Evolutionary conservation across 2,113 vertebrate species (phyloP).

Genomic region (Seriola quinqueradiata): DNA sequence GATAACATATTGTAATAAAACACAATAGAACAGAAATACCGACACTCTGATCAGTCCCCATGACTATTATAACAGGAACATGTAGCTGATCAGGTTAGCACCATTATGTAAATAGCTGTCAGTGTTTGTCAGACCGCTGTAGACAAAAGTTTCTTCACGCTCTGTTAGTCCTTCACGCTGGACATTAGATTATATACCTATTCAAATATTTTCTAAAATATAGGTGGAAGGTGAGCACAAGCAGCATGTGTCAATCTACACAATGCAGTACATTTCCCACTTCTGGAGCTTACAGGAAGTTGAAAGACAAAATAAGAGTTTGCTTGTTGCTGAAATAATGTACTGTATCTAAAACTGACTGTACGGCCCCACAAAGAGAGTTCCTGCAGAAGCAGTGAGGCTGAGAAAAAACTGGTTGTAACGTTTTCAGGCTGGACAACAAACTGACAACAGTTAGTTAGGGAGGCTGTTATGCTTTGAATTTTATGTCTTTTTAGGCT

Average conservation of each 20-base stretch:
- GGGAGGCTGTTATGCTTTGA: too few species aligned
- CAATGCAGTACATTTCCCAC: neutral
- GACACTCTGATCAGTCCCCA: neutral
- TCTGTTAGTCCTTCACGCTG: neutral
- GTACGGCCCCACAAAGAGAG: too few species aligned
- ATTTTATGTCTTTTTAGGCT: too few species aligned
- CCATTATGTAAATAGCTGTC: neutral
- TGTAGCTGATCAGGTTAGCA: neutral
- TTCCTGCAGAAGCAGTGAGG: too few species aligned
- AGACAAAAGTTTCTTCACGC: neutral
- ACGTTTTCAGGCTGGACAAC: too few species aligned
- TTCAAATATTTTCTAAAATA: constrained; percentile 14
- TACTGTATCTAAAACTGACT: too few species aligned
- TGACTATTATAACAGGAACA: neutral
- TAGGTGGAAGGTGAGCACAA: constrained; percentile 15
- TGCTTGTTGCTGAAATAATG: neutral
- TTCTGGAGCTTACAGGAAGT: neutral
- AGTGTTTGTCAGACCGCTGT: neutral
- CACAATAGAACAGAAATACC: neutral
- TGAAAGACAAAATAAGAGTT: neutral
- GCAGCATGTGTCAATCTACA: neutral
- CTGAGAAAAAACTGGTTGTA: too few species aligned
- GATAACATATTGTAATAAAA: neutral
- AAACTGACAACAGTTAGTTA: too few species aligned
- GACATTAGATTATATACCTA: neutral